A percentile compares a stretch with the other conserved stretches of the same genome.
phyloP scores from a whole-genome alignment of 2,113 vertebrate species.

The Naja naja region DNA sequence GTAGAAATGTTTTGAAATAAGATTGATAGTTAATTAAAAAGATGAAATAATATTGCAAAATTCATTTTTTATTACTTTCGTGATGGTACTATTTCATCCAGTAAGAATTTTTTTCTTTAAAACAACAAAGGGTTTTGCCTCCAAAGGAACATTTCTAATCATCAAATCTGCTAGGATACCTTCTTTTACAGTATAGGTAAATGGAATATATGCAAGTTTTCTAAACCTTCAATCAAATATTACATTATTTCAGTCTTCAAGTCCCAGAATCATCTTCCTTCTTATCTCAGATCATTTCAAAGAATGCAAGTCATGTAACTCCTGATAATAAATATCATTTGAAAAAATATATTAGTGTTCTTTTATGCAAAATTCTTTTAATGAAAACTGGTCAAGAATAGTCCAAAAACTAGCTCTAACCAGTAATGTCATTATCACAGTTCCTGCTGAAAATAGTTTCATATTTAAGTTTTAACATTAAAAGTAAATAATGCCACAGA shows the following conservation, averaged over 20 bases:
- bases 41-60: slow-evolving; percentile 40
- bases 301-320: slow-evolving; percentile 63
- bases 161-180: slow-evolving; percentile 25
- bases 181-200: slow-evolving; percentile 11
- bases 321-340: slow-evolving; percentile 7
- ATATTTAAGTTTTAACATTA: slow-evolving; percentile 80
- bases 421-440: slow-evolving; percentile 77
- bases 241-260: slow-evolving; percentile 61
- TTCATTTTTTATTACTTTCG: slow-evolving; percentile 26
- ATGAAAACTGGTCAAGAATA: slow-evolving; percentile 74
- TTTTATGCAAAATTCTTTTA: slow-evolving; percentile 72
- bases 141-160: slow-evolving; percentile 20
- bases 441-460: slow-evolving; percentile 79
- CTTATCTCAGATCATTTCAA: slow-evolving; percentile 60
- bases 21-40: slow-evolving; percentile 28
- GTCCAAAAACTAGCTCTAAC: slow-evolving; percentile 54
- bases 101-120: slow-evolving; percentile 32
- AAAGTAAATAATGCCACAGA: slow-evolving; percentile 79
- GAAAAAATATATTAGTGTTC: slow-evolving; percentile 54
- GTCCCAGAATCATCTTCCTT: slow-evolving; percentile 8
- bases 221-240: slow-evolving; percentile 28
- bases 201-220: slow-evolving; percentile 54
- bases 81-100: background rate
- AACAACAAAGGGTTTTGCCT: slow-evolving; percentile 45
- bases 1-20: slow-evolving; percentile 33